phyloP scores from a whole-genome alignment of 2,797 vertebrate species.

The Coccyzus lansbergi region DNA sequence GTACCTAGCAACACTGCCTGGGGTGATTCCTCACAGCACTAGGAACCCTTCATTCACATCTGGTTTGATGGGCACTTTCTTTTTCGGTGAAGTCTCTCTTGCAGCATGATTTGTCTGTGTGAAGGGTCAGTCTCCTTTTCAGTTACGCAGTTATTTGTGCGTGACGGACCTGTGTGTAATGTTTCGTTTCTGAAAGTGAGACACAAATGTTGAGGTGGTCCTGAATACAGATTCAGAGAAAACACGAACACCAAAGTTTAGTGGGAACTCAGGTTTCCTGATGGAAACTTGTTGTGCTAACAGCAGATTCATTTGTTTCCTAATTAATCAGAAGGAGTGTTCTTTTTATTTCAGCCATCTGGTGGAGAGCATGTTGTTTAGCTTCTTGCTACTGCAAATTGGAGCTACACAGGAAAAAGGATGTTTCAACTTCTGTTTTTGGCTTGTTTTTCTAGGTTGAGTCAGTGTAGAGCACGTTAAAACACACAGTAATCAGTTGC shows the following conservation, averaged over 20 bases:
- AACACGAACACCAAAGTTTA: constrained; percentile 29
- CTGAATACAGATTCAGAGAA: background rate
- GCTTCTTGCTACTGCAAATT: constrained; percentile 68
- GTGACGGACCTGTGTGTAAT: background rate
- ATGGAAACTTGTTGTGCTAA: constrained; percentile 74
- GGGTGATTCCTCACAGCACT: background rate
- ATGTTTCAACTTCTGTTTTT: constrained; percentile 72
- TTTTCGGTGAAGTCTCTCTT: background rate
- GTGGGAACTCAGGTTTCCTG: constrained; percentile 45
- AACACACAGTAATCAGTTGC: constrained; percentile 11
- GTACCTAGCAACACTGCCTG: background rate
- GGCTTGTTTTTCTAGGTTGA: constrained; percentile 64
- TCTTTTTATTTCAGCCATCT: constrained; percentile 78
- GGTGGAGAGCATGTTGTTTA: constrained; percentile 74
- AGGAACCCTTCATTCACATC: background rate
- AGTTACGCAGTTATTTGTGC: background rate
- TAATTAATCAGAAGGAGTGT: constrained; percentile 75
- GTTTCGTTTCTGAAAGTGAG: background rate
- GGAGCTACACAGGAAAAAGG: constrained; percentile 67
- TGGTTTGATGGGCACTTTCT: background rate
- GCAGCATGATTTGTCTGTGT: background rate
- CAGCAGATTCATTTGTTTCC: constrained; percentile 76
- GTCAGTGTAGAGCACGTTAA: constrained; percentile 36
- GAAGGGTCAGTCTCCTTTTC: background rate
- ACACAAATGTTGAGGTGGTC: background rate